Evolutionary conservation across 2,888 invertebrate species (phyloP).

Genomic region (Hipparchia sbordonii): DNA sequence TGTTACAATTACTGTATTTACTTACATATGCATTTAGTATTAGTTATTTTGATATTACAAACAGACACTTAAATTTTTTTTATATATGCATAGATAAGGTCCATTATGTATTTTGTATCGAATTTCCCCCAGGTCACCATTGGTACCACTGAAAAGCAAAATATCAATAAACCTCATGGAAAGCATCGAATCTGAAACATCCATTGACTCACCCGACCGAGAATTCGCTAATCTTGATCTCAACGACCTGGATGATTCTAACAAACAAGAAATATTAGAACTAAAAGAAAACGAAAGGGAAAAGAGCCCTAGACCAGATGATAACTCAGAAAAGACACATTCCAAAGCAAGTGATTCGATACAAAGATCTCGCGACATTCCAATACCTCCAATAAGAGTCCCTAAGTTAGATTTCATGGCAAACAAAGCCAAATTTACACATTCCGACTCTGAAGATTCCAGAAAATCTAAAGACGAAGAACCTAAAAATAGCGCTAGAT

Average conservation of each 20-base stretch:
- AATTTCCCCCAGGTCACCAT: conserved; percentile 68
- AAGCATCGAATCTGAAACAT: conserved; percentile 79
- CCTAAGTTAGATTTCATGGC: conserved; percentile 65
- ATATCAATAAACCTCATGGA: conserved; percentile 81
- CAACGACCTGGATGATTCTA: conserved; percentile 70
- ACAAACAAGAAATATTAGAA: conserved; percentile 57
- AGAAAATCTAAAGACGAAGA: conserved; percentile 58
- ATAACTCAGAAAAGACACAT: conserved; percentile 57
- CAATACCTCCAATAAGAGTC: conserved; percentile 71
- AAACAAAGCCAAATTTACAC: conserved; percentile 51
- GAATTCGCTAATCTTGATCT: conserved; percentile 75
- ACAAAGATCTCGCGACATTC: conserved; percentile 51
- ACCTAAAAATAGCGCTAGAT: conserved; percentile 48
- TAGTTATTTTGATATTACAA: too few species aligned
- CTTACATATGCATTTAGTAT: too few species aligned
- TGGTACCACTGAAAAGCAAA: conserved; percentile 75
- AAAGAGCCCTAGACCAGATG: conserved; percentile 55
- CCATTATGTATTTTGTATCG: not conserved
- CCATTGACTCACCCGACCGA: conserved; percentile 75
- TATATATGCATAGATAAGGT: too few species aligned
- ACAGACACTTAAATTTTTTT: too few species aligned
- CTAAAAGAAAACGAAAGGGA: conserved; percentile 55
- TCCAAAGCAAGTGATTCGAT: conserved; percentile 53
- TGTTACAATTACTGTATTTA: too few species aligned
- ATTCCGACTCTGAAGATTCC: conserved; percentile 67